Base-by-base conservation (phyloP, 2,888 invertebrate species). In the Pyralis farinalis region DNA sequence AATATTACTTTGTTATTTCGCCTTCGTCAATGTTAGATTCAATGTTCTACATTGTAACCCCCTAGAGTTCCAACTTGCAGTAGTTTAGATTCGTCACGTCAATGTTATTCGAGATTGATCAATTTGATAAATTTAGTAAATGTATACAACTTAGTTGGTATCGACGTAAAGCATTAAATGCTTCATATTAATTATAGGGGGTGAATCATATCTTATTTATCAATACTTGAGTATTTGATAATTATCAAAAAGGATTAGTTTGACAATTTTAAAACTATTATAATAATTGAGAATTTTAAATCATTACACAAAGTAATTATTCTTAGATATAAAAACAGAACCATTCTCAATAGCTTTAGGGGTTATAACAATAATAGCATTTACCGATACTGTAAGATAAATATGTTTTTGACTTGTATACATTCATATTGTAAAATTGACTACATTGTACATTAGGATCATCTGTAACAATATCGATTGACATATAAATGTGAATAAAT, bases 361-460 rank as follows among this genome's bases (percentile, higher is more conserved):
- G 43, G 68, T 77, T 70, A 80, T 74, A 81, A 85, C 83, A 85
- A 85, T 83, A 84, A 82, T 86, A 86, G 80, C 72, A 63, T 76
- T 79, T 83, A 84, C 64, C 69, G 63, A 71, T 77, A 77, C 64
- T 85, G 76, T 86, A 86, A 84, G 67, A 85, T 84, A 83, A 72
- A 68, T 85, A 86, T 87, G 85, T 88, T 88, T 87, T 88, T 83
- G 87, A 85, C 82, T 82, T 87, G 85, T 88, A 84, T 87, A 87
- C 87, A 86, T 81, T 80, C 70, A 71, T 78, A 80, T 70, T 84
- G 79, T 85, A 82, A 81, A 84, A 67, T 83, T 77, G 64, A 72
- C 61, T 64, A 72, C 74, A 73, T 71, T 85, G 81, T 86, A 80
- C 68, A 79, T 76, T 86, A 88, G 85, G 75, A 70, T 80, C 77